phyloP scores from a whole-genome alignment of 2,888 invertebrate species.

The Lutraria lutraria region DNA sequence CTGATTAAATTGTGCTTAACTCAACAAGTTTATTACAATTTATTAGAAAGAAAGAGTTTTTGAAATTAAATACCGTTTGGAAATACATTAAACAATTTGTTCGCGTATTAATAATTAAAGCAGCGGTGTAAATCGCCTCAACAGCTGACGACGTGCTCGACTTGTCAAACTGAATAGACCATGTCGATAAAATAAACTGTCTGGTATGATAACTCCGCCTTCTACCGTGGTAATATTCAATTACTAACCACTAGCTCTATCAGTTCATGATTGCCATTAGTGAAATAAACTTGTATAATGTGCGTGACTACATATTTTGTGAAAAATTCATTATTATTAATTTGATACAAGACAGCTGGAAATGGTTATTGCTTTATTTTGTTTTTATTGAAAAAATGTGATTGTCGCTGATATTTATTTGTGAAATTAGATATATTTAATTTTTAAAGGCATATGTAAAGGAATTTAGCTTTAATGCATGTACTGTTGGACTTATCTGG shows the following conservation, averaged over 20 bases:
- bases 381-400: neutral
- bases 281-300: neutral
- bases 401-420: neutral
- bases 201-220: slow-evolving; percentile 54
- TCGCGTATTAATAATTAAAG: slow-evolving; percentile 41
- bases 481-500: neutral
- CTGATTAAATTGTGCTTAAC: no score
- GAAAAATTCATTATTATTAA: neutral
- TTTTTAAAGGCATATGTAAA: neutral
- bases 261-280: slow-evolving; percentile 20
- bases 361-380: neutral
- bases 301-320: neutral
- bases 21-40: no score
- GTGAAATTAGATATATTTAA: neutral
- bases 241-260: slow-evolving; percentile 39
- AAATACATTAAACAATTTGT: neutral
- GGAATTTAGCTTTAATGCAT: neutral
- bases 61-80: no score
- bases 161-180: slow-evolving; percentile 44
- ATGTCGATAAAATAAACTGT: slow-evolving; percentile 37
- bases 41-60: no score
- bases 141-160: slow-evolving; percentile 50
- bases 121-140: slow-evolving; percentile 28
- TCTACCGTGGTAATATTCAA: slow-evolving; percentile 41
- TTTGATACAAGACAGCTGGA: neutral